These are phyloP conservation scores for Gorsachius magnificus DNA, from an alignment of 2,797 vertebrate genomes.

Conservation along the genomic window DNA sequence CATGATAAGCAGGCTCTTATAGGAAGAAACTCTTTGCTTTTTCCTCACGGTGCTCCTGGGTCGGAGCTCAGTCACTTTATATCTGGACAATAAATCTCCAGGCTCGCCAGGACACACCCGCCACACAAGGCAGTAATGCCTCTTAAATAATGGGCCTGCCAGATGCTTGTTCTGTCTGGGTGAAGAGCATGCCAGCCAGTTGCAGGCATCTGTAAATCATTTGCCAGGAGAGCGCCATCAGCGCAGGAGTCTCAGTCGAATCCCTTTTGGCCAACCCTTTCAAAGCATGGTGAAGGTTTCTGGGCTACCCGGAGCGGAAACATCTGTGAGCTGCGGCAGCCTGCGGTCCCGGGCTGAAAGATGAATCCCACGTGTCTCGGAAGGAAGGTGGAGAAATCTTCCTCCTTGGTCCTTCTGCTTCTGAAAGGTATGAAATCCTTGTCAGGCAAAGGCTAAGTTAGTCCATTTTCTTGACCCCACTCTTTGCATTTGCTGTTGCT, in stretches of 20 bases:
- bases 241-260: neutral
- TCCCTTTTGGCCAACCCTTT: neutral
- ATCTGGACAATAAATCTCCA: slow-evolving; percentile 53
- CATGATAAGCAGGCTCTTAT: neutral
- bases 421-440: neutral
- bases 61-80: slow-evolving; percentile 28
- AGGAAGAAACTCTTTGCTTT: slow-evolving; percentile 19
- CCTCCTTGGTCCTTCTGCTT: neutral
- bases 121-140: neutral
- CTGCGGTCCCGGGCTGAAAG: neutral
- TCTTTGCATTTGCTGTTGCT: neutral
- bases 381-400: neutral
- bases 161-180: slow-evolving; percentile 50
- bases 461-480: neutral
- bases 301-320: neutral
- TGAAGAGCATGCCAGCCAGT: neutral
- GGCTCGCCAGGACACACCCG: slow-evolving; percentile 22
- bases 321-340: neutral
- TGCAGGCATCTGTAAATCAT: slow-evolving; percentile 53
- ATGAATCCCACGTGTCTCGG: accelerated
- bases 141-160: slow-evolving; percentile 33
- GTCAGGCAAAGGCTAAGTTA: neutral
- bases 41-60: neutral
- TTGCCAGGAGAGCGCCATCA: slow-evolving; percentile 24
- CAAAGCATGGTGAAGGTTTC: neutral